These are phyloP conservation scores for Amphiprion clarkii DNA, from an alignment of 2,797 vertebrate genomes.

Conservation along the genomic window DNA sequence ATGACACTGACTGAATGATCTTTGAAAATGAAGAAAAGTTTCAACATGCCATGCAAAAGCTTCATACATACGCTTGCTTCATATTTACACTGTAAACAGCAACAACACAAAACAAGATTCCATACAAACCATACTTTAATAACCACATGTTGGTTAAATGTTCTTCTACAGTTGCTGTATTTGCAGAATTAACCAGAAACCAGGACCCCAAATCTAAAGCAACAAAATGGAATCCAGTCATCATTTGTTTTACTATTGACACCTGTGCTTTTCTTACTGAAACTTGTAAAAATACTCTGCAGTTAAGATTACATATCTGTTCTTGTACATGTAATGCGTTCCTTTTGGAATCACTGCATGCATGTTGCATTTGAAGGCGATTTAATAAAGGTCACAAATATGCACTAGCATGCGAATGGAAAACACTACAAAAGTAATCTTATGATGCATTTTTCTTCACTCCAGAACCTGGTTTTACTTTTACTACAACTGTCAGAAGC, in stretches of 20 bases:
- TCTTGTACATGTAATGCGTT: not conserved
- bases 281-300: not conserved
- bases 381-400: not conserved
- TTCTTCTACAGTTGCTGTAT: too few species aligned
- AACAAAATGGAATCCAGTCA: too few species aligned
- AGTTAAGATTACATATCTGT: not conserved
- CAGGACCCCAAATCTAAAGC: too few species aligned
- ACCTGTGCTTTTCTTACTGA: too few species aligned
- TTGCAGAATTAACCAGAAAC: too few species aligned
- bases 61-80: not conserved
- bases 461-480: slow-evolving; percentile 26
- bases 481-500: slow-evolving; percentile 12
- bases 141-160: too few species aligned
- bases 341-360: not conserved
- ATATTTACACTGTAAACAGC: too few species aligned
- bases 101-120: too few species aligned
- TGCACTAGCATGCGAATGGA: too few species aligned
- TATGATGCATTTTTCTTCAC: not conserved
- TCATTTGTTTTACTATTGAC: too few species aligned
- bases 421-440: not conserved
- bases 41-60: not conserved
- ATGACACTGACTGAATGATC: not conserved
- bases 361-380: not conserved
- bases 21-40: not conserved
- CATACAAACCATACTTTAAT: too few species aligned